Evolutionary conservation across 2,797 vertebrate species (phyloP).

Genomic region (Myripristis jacobus): DNA sequence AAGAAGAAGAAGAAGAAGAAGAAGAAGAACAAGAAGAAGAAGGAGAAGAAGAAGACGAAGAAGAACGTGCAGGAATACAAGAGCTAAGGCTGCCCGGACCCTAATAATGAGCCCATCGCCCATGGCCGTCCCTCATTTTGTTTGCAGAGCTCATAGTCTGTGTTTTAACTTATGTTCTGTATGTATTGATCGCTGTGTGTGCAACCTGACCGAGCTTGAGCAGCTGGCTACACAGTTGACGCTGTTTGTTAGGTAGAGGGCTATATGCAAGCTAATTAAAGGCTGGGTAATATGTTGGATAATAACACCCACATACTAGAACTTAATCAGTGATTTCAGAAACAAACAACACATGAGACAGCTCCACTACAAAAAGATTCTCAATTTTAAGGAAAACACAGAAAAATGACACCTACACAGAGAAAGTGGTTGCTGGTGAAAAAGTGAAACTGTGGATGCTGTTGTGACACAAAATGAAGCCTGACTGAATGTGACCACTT

Average conservation of each 20-base stretch:
- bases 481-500: no score
- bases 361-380: conserved; percentile 13
- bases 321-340: not conserved
- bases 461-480: no score
- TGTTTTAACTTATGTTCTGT: conserved; percentile 38
- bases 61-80: no score
- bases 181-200: conserved; percentile 27
- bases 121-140: conserved; percentile 12
- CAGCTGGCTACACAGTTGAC: conserved; percentile 9
- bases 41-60: no score
- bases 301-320: conserved; percentile 5
- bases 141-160: conserved; percentile 23
- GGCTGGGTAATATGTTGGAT: conserved; percentile 25
- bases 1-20: no score
- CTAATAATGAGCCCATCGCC: conserved; percentile 35
- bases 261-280: conserved; percentile 22
- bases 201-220: not conserved
- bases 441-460: no score
- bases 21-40: no score
- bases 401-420: conserved; percentile 1
- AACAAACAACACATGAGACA: not conserved
- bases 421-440: not conserved
- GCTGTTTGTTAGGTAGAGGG: conserved; percentile 18
- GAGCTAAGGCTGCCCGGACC: no score
- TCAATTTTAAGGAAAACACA: not conserved